Conservation (phyloP, 2,888 invertebrate genomes). For the Caenorhabditis panamensis region DNA sequence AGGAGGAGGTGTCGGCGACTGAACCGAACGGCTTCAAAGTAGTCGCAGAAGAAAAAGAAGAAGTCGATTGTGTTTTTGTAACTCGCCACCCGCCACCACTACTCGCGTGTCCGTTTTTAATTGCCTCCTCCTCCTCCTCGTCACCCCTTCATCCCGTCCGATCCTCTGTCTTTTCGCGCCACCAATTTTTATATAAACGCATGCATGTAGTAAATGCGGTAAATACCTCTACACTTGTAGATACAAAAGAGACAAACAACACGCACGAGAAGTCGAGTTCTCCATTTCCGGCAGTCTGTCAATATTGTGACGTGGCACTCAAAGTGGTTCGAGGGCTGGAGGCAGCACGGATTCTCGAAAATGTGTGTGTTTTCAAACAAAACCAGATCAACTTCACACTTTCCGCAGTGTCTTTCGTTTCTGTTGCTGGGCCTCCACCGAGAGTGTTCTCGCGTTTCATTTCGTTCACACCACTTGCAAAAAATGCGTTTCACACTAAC, state of each 20-base stretch:
- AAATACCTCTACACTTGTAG: background rate
- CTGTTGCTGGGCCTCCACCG: background rate
- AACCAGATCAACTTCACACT: conserved; percentile 47
- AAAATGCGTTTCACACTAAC: background rate
- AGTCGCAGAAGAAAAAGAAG: conserved; percentile 1
- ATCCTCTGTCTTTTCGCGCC: conserved; percentile 11
- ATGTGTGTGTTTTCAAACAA: conserved; percentile 17
- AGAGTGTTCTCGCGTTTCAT: conserved; percentile 1
- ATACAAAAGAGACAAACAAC: background rate
- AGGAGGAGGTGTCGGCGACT: background rate
- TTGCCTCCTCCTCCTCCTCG: conserved; percentile 13
- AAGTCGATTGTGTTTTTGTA: conserved; percentile 6
- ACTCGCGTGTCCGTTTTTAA: conserved; percentile 31
- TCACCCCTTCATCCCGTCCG: background rate
- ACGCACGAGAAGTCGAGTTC: background rate
- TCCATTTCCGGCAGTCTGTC: conserved; percentile 9
- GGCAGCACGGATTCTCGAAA: conserved; percentile 9
- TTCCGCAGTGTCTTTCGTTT: conserved; percentile 12
- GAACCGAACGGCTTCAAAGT: conserved; percentile 4
- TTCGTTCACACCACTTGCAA: background rate
- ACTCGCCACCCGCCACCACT: background rate
- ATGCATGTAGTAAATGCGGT: conserved; percentile 45
- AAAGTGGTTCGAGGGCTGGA: too few species aligned
- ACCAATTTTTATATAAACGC: conserved; percentile 32
- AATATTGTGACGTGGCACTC: conserved; percentile 14